These are phyloP conservation scores for Linepithema humile DNA, from an alignment of 1,140 invertebrate genomes.

Conservation along the genomic window DNA sequence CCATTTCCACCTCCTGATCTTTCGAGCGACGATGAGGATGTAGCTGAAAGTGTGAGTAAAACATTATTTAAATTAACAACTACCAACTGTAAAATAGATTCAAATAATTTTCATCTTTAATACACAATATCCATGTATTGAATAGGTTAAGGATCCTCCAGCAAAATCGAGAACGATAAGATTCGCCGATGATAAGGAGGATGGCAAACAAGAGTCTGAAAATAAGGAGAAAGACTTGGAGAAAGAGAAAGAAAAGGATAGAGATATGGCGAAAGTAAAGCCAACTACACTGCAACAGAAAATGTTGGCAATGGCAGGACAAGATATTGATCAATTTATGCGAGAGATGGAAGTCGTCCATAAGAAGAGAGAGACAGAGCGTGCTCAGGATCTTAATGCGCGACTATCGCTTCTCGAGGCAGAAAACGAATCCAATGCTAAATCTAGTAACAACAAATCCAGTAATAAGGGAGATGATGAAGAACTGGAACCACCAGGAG, in stretches of 20 bases:
- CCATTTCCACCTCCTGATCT: slow-evolving; percentile 92
- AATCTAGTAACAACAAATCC: slow-evolving; percentile 63
- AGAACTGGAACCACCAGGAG: slow-evolving; percentile 75
- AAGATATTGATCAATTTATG: slow-evolving; percentile 96
- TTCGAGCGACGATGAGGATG: slow-evolving; percentile 87
- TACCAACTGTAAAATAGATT: not conserved
- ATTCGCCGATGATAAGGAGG: slow-evolving; percentile 88
- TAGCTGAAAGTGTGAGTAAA: slow-evolving; percentile 78
- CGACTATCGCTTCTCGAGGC: slow-evolving; percentile 82
- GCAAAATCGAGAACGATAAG: slow-evolving; percentile 86
- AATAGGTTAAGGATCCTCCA: slow-evolving; percentile 77
- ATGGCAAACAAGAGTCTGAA: slow-evolving; percentile 79
- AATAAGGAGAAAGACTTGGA: slow-evolving; percentile 78
- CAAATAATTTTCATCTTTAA: slow-evolving; percentile 14
- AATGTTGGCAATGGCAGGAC: slow-evolving; percentile 93
- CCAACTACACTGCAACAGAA: slow-evolving; percentile 92
- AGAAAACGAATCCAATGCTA: slow-evolving; percentile 71
- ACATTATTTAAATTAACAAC: slow-evolving; percentile 3
- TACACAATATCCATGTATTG: slow-evolving; percentile 64
- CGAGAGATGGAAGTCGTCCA: slow-evolving; percentile 95
- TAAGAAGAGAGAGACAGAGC: slow-evolving; percentile 88
- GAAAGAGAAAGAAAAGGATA: slow-evolving; percentile 80
- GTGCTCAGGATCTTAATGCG: slow-evolving; percentile 87
- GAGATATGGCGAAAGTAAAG: slow-evolving; percentile 85
- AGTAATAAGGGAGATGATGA: slow-evolving; percentile 74